Conservation (phyloP, 2,888 invertebrate genomes). For the Dugesia japonica region DNA sequence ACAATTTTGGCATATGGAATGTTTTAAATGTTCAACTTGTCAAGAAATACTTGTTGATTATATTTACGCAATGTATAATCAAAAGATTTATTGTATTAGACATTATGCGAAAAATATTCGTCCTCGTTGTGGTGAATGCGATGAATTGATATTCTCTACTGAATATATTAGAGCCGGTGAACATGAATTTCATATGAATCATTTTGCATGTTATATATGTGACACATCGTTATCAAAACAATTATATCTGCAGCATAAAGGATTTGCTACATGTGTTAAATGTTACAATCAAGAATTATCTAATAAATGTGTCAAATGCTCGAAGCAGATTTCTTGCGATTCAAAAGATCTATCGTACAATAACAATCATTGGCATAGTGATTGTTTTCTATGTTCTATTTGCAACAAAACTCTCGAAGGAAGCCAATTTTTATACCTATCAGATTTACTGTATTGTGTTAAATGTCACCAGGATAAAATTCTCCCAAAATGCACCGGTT, state of each 20-base stretch:
- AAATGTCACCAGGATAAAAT: slow-evolving; percentile 7
- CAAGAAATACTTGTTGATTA: background rate
- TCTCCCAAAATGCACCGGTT: background rate
- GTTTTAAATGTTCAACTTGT: background rate
- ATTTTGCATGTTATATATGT: slow-evolving; percentile 2
- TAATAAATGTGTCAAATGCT: background rate
- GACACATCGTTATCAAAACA: background rate
- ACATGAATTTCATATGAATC: background rate
- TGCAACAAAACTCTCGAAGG: background rate
- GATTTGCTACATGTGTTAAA: background rate
- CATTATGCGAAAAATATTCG: slow-evolving; percentile 9
- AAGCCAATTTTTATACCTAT: background rate
- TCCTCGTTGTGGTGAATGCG: background rate
- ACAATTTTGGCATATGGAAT: background rate
- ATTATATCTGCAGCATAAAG: background rate
- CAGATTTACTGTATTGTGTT: background rate
- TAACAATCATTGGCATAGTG: background rate
- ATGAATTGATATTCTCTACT: background rate
- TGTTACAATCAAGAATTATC: background rate
- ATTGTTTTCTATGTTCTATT: background rate
- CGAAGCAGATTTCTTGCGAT: background rate
- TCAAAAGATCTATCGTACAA: slow-evolving; percentile 3
- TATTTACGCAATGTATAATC: background rate
- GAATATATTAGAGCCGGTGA: background rate
- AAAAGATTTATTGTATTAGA: background rate